These are phyloP conservation scores for Agrochola lota DNA, from an alignment of 2,888 invertebrate genomes.

Conservation along the genomic window DNA sequence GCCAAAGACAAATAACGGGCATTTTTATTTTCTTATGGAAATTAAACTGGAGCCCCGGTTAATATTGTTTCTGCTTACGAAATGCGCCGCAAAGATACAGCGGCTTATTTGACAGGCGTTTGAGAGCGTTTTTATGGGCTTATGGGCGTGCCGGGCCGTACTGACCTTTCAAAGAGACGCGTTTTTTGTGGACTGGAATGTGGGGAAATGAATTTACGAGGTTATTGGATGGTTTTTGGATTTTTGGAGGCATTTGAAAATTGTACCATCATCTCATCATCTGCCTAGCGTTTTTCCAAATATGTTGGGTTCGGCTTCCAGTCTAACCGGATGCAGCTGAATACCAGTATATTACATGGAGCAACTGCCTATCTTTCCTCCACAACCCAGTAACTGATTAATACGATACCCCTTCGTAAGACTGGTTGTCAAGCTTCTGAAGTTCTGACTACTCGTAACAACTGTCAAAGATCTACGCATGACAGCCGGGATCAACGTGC, in stretches of 20 bases:
- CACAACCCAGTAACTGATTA: no score
- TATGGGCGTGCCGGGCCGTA: slow-evolving; percentile 15
- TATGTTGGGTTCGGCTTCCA: no score
- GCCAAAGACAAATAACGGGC: slow-evolving; percentile 66
- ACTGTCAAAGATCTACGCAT: no score
- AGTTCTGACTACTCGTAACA: no score
- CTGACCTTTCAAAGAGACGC: slow-evolving; percentile 41
- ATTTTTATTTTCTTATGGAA: slow-evolving; percentile 79
- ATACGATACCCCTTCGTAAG: no score
- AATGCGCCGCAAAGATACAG: slow-evolving; percentile 63
- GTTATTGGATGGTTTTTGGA: not conserved
- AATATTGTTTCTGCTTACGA: slow-evolving; percentile 74
- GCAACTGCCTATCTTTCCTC: no score
- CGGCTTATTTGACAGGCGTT: slow-evolving; percentile 72
- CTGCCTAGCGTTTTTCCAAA: no score
- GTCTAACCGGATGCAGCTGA: no score
- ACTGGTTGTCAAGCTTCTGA: no score
- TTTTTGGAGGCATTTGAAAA: not conserved
- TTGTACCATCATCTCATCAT: no score
- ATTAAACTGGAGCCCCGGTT: slow-evolving; percentile 70
- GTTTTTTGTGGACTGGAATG: slow-evolving; percentile 31
- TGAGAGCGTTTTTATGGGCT: slow-evolving; percentile 50
- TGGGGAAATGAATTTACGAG: slow-evolving; percentile 2
- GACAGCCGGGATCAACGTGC: no score
- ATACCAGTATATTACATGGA: no score